Evolutionary conservation across 1,140 invertebrate genomes (phyloP), one percentile per base, ranked within the genome.

Genomic region (Pteromalus puparum): DNA sequence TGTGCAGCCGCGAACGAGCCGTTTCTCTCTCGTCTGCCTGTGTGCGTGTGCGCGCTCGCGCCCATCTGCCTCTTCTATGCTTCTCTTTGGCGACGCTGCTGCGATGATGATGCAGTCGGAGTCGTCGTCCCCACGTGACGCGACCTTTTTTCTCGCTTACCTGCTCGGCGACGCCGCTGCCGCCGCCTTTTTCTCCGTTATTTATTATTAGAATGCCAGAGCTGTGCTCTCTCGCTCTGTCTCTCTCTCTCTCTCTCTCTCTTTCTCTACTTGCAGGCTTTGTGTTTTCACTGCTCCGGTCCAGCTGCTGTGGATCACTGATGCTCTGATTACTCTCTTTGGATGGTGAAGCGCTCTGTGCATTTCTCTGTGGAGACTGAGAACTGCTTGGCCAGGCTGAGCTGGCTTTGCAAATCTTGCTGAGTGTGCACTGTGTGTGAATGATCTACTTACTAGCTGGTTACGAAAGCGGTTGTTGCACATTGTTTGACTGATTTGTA

Each of bases 31-130:
- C 76, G 9, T 34, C n/a, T 65, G 80, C 48, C 10, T 76, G 26
- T 30, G 6, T n/a, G 61, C 34, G 83, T 72, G 75, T 53, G 80
- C 38, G 81, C 74, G 53, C 78, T 67, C 82, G 81, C 80, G 83
- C 53, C 42, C 61, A 85, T 84, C 70, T 84, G 83, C 68, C 74
- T 48, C 72, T 3, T 38, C 34, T 72, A 10, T 6, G 68, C 68
- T 26, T 75, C 81, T 21, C 48, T 28, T 48, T 30, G 30, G 34
- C 53, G 53, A 61, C 21, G 53, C 21, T 61, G 53, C 53, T 61
- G 53, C 53, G 53, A 61, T n/a, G 53, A 61, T 61, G 53, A 61
- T 21, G 53, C 21, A 34, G 26, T 74, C 34, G 13, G 28, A 30
- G 24, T 76, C 21, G 34, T 68, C 26, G 30, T 46, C n/a, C n/a